These are phyloP conservation scores for Buteo buteo DNA, from an alignment of 2,113 vertebrate species.

Conservation along the genomic window DNA sequence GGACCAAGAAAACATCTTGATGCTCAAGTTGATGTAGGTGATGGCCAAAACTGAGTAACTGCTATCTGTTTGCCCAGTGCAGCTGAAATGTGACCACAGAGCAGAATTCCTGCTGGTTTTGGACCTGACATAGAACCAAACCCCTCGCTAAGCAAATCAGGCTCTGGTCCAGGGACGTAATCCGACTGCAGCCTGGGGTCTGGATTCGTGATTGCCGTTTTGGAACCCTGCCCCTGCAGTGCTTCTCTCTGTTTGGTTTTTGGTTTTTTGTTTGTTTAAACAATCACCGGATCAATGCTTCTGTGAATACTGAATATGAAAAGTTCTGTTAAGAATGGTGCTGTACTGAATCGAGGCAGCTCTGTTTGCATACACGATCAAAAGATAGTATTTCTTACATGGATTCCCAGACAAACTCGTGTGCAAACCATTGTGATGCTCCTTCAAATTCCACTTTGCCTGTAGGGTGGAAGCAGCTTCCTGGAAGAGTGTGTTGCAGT, in stretches of 20 bases:
- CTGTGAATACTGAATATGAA: neutral
- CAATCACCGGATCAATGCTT: neutral
- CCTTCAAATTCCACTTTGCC: neutral
- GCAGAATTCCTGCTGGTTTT: neutral
- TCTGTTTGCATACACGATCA: neutral
- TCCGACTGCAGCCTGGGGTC: neutral
- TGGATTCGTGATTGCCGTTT: neutral
- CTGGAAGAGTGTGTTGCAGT: neutral
- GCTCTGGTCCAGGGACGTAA: neutral
- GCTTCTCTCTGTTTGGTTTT: neutral
- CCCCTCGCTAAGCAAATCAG: neutral
- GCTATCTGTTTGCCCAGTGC: neutral
- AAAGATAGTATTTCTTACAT: neutral
- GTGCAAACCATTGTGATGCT: neutral
- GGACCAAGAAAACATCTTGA: neutral
- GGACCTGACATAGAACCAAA: neutral
- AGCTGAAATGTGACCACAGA: neutral
- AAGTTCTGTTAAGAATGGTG: neutral
- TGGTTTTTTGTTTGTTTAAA: neutral
- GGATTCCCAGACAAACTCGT: neutral
- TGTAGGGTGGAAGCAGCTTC: neutral
- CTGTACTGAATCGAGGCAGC: slow-evolving; percentile 12
- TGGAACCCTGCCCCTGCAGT: neutral
- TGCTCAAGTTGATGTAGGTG: neutral
- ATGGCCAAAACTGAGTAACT: neutral